Conservation (phyloP, 1,140 invertebrate genomes). For the Cepaea nemoralis region DNA sequence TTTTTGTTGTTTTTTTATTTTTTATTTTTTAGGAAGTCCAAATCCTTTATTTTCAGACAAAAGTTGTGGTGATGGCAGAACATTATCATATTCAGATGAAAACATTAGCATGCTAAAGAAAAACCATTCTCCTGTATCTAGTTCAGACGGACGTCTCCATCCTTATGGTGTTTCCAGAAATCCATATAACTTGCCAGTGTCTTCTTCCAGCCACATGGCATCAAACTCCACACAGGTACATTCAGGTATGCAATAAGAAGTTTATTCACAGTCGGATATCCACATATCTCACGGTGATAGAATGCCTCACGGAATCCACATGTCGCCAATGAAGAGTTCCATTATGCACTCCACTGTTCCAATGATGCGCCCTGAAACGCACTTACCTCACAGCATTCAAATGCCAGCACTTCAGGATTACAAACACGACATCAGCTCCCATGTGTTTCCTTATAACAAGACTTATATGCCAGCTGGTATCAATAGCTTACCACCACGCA, state of each 20-base stretch:
- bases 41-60: conserved; percentile 5
- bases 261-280: conserved; percentile 3
- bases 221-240: background rate
- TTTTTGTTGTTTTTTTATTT: too few relatives aligned
- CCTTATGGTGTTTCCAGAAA: conserved; percentile 25
- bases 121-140: conserved; percentile 23
- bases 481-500: conserved; percentile 7
- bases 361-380: conserved; percentile 26
- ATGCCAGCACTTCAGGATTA: conserved; percentile 24
- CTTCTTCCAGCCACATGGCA: conserved; percentile 18
- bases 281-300: conserved; percentile 7
- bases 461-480: conserved; percentile 27
- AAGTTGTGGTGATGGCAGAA: conserved; percentile 8
- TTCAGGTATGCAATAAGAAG: conserved; percentile 5
- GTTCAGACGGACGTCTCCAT: background rate
- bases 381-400: conserved; percentile 13
- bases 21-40: conserved; percentile 19
- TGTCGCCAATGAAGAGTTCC: background rate
- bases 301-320: conserved; percentile 11
- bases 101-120: conserved; percentile 20
- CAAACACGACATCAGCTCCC: conserved; percentile 23
- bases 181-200: conserved; percentile 13
- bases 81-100: conserved; percentile 8
- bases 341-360: background rate
- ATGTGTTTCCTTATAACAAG: conserved; percentile 28